Conservation (phyloP, 2,888 invertebrate genomes). For the Lissonota sp. region DNA sequence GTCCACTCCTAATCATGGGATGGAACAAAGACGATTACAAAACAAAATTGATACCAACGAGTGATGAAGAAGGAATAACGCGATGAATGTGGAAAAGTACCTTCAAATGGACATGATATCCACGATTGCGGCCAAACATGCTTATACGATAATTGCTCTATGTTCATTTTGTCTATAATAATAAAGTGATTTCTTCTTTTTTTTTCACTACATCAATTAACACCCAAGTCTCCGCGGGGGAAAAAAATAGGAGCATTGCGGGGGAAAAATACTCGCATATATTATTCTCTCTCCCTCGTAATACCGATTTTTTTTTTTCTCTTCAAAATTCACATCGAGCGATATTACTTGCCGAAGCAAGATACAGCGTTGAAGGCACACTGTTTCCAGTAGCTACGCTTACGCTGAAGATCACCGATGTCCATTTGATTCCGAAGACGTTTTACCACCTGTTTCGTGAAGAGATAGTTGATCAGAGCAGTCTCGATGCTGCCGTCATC, state of each 20-base stretch:
- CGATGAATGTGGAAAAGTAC: not conserved
- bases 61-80: not conserved
- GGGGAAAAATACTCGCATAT: conserved; percentile 20
- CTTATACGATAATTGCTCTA: conserved; percentile 34
- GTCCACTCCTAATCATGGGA: too few species aligned
- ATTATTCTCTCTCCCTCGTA: conserved; percentile 25
- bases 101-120: not conserved
- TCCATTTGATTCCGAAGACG: conserved; percentile 84
- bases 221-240: conserved; percentile 23
- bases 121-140: not conserved
- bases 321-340: not conserved
- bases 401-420: conserved; percentile 84
- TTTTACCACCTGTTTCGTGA: conserved; percentile 84
- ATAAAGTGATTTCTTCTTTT: conserved; percentile 10
- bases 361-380: conserved; percentile 86
- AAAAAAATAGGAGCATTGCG: conserved; percentile 21
- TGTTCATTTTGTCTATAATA: conserved; percentile 10
- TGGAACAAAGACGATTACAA: not conserved
- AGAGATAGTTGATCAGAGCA: conserved; percentile 85
- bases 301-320: conserved; percentile 16
- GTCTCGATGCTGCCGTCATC: conserved; percentile 83
- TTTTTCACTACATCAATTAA: conserved; percentile 47
- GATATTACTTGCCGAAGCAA: conserved; percentile 85
- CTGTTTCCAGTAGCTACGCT: conserved; percentile 86
- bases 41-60: conserved; percentile 1